These are phyloP conservation scores for Rhegmatorhina hoffmannsi DNA, from an alignment of 2,113 vertebrate species.

Conservation along the genomic window DNA sequence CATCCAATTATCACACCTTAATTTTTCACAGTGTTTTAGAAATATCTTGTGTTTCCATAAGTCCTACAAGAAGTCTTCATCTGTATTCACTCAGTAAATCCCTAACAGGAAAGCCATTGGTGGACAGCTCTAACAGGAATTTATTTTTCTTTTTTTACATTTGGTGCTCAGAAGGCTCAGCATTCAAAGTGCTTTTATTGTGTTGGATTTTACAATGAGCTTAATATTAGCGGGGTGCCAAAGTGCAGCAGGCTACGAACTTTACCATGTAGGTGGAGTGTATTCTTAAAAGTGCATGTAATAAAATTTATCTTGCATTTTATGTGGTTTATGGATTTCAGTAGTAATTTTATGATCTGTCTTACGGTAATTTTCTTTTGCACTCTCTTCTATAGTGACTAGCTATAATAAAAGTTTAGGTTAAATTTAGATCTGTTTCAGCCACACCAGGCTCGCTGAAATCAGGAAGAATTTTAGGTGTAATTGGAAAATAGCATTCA, in stretches of 20 bases:
- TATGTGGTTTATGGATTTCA: slow-evolving; percentile 55
- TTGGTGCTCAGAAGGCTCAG: slow-evolving; percentile 75
- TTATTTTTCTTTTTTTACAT: slow-evolving; percentile 78
- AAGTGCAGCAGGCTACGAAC: slow-evolving; percentile 74
- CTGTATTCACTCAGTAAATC: slow-evolving; percentile 71
- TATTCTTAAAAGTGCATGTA: slow-evolving; percentile 62
- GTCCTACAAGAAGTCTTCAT: slow-evolving; percentile 67
- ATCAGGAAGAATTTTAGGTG: not conserved
- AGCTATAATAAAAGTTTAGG: not conserved
- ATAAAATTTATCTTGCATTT: slow-evolving; percentile 53
- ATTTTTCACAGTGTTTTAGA: slow-evolving; percentile 42
- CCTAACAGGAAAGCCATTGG: slow-evolving; percentile 71
- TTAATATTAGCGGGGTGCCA: slow-evolving; percentile 79
- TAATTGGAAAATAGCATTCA: not conserved
- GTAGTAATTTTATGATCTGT: slow-evolving; percentile 58
- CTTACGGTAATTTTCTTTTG: slow-evolving; percentile 42
- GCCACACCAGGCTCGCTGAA: not conserved
- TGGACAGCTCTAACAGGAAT: slow-evolving; percentile 73
- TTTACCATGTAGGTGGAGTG: slow-evolving; percentile 73
- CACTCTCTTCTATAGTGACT: slow-evolving; percentile 29
- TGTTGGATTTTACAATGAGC: slow-evolving; percentile 76
- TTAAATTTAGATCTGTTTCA: slow-evolving; percentile 24
- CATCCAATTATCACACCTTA: slow-evolving; percentile 63
- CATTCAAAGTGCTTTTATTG: slow-evolving; percentile 78
- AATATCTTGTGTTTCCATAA: slow-evolving; percentile 55